Conservation (phyloP, 2,113 vertebrate genomes). For the Garra rufa region DNA sequence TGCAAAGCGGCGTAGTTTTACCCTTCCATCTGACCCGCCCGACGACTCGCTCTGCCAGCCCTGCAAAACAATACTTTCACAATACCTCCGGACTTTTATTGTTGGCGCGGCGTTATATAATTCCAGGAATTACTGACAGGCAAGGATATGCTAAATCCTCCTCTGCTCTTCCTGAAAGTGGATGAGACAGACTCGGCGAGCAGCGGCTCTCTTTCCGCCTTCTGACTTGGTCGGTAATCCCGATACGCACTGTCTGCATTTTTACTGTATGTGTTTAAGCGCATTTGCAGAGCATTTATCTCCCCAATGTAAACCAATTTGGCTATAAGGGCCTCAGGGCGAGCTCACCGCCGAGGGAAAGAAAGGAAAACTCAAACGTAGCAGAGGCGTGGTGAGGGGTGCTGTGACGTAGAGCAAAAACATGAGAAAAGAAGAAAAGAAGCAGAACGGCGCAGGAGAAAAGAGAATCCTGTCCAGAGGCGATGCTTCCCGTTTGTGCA, state of each 20-base stretch:
- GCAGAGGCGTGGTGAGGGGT: slow-evolving; percentile 73
- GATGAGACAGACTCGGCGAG: slow-evolving; percentile 77
- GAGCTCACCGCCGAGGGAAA: slow-evolving; percentile 68
- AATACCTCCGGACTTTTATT: slow-evolving; percentile 72
- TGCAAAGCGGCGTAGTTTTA: not conserved
- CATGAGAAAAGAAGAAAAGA: slow-evolving; percentile 66
- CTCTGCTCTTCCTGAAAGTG: slow-evolving; percentile 72
- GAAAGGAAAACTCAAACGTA: slow-evolving; percentile 75
- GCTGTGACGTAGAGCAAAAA: slow-evolving; percentile 59
- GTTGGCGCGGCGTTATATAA: slow-evolving; percentile 76
- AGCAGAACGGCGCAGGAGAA: slow-evolving; percentile 64
- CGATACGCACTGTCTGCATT: slow-evolving; percentile 82
- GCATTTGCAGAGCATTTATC: slow-evolving; percentile 83
- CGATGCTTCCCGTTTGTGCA: slow-evolving; percentile 74
- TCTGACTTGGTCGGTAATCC: slow-evolving; percentile 79
- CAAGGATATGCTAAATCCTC: slow-evolving; percentile 77
- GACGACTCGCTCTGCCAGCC: slow-evolving; percentile 69
- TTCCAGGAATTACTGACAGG: slow-evolving; percentile 76
- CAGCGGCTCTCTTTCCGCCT: slow-evolving; percentile 73
- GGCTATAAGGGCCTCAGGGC: slow-evolving; percentile 78
- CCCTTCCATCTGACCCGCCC: slow-evolving; percentile 18
- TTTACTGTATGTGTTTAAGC: slow-evolving; percentile 82
- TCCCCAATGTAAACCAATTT: slow-evolving; percentile 83
- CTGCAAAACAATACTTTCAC: slow-evolving; percentile 77
- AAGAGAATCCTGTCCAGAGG: slow-evolving; percentile 69